These are phyloP conservation scores for Metellina segmentata DNA, from an alignment of 2,888 invertebrate species.

Conservation along the genomic window DNA sequence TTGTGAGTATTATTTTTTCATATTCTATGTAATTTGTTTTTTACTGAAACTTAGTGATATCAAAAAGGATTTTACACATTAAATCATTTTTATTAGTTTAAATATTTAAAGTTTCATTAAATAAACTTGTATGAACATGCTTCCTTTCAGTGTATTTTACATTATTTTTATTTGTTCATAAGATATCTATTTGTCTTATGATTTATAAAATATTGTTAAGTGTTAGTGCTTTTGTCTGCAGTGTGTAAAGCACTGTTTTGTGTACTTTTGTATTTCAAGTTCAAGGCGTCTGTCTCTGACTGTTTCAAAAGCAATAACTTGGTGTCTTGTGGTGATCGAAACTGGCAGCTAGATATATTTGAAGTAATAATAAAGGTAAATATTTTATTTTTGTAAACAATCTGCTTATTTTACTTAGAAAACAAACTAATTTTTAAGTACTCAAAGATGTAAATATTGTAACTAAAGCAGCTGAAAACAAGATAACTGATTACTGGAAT, in stretches of 20 bases:
- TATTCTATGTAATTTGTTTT: too few relatives aligned
- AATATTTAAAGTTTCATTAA: too few relatives aligned
- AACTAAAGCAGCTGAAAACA: too few relatives aligned
- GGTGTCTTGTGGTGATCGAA: slow-evolving; percentile 28
- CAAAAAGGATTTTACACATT: too few relatives aligned
- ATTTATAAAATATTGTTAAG: neutral
- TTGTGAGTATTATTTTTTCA: too few relatives aligned
- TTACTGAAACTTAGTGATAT: too few relatives aligned
- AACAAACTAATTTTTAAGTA: neutral
- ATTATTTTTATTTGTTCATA: neutral
- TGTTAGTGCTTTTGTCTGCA: too few relatives aligned
- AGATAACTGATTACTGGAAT: too few relatives aligned
- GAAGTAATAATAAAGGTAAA: slow-evolving; percentile 64
- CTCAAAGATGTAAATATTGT: neutral
- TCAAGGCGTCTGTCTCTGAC: slow-evolving; percentile 9
- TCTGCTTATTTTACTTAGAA: neutral
- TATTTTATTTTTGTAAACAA: neutral
- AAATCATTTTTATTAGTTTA: too few relatives aligned
- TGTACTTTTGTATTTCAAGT: slow-evolving; percentile 15
- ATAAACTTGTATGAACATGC: neutral
- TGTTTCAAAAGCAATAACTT: slow-evolving; percentile 33
- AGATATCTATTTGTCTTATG: neutral
- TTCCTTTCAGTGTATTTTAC: neutral
- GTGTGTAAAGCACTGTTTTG: neutral
- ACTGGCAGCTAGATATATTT: slow-evolving; percentile 47